Base-by-base conservation (phyloP, 1,140 invertebrate genomes). In the Coelopa frigida region DNA sequence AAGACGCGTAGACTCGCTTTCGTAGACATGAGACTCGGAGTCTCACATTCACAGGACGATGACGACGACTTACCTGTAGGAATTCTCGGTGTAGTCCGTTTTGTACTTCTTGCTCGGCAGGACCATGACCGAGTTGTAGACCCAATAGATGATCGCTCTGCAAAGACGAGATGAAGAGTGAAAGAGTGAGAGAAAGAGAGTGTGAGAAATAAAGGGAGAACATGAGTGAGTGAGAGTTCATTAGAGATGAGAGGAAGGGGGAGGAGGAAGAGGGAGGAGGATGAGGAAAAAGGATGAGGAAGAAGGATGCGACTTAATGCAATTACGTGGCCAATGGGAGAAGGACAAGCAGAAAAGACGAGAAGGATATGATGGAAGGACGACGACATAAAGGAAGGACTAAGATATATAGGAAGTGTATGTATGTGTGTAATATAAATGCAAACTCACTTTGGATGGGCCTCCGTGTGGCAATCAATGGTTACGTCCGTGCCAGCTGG, bases 401-500 rank as follows among this genome's bases (percentile, higher is more conserved):
- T 10, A 14, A 29, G 27, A 10, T 29, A 8, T 8, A 8, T 29
- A 14, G 8, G 27, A n/a, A n/a, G n/a, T n/a, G n/a, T n/a, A n/a
- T n/a, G n/a, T n/a, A n/a, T n/a, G n/a, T n/a, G 11, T 21, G 24
- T 10, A 41, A 43, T 5, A n/a, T 32, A 44, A 24, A 15, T 50
- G 21, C 18, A 22, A 41, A 60, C 61, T 64, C 54, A 70, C 67
- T 69, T 70, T 39, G 92, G 92, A 71, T 88, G 87, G n/a, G 91
- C 90, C 61, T 94, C 90, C 1, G 89, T 91, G 60, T 90, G 83
- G 67, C 92, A 95, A 70, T 94, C 89, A 59, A 95, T 83, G 5
- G 89, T 92, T 33, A 94, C 87, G 71, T 91, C 86, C 17, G 87
- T 90, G 35, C 86, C 87, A 31, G 83, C 76, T 40, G 88, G 88